Conservation (phyloP, 2,797 vertebrate species). For the Typhlichthys eigenmanni region DNA sequence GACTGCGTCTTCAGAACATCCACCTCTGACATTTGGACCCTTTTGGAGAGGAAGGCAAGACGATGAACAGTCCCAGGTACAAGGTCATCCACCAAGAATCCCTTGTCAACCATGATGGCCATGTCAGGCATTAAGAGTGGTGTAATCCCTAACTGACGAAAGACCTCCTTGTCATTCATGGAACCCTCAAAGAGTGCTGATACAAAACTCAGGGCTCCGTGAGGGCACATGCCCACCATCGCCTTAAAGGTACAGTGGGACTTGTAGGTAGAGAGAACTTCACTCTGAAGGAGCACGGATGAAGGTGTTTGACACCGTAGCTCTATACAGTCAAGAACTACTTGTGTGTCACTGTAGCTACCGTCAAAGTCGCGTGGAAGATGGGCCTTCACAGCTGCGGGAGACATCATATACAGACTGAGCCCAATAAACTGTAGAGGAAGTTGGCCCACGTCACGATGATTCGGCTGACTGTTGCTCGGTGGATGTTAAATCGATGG, state of each 20-base stretch:
- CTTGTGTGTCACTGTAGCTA: constrained; percentile 3
- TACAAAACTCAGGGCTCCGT: constrained; percentile 20
- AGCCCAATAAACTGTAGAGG: no score
- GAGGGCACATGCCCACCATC: not conserved
- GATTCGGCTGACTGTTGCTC: constrained; percentile 21
- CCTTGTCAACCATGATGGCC: constrained; percentile 22
- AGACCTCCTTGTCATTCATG: constrained; percentile 22
- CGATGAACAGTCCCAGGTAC: not conserved
- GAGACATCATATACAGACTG: no score
- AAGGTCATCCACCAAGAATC: not conserved
- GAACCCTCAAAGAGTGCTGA: constrained; percentile 24
- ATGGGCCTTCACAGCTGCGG: no score
- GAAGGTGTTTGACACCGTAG: constrained; percentile 12
- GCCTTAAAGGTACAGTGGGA: constrained; percentile 12
- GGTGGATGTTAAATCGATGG: constrained; percentile 22
- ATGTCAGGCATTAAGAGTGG: constrained; percentile 2
- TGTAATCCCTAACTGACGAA: constrained; percentile 4
- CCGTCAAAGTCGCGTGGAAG: not conserved
- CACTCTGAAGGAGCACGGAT: constrained; percentile 16
- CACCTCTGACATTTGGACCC: constrained; percentile 6
- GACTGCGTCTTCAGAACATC: constrained; percentile 20
- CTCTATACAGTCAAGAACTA: constrained; percentile 15
- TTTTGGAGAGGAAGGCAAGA: not conserved
- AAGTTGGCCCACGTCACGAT: constrained; percentile 18
- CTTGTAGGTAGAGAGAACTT: constrained; percentile 16